Conservation (phyloP, 35 echinoderm and acorn worm genomes). For the Acanthaster planci region DNA sequence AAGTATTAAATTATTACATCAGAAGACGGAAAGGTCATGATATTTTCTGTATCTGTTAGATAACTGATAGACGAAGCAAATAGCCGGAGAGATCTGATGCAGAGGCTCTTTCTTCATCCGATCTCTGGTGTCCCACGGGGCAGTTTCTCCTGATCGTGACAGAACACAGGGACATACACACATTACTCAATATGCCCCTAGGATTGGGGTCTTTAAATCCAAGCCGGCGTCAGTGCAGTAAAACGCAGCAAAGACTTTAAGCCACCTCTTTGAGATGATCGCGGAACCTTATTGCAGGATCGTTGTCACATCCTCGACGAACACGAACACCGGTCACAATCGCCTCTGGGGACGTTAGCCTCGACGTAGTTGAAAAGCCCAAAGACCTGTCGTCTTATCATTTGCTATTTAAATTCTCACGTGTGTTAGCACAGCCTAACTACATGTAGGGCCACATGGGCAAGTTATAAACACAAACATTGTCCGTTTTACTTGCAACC, state of each 20-base stretch:
- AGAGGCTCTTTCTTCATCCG: background rate
- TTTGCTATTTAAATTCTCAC: background rate
- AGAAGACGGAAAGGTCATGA: no score
- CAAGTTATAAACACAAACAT: no score
- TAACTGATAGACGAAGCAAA: no score
- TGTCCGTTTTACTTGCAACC: no score
- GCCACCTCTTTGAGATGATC: background rate
- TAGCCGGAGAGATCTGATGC: no score
- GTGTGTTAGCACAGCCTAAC: background rate
- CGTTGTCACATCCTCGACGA: background rate
- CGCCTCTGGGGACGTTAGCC: background rate
- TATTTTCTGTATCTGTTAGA: no score
- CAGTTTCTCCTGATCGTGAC: background rate
- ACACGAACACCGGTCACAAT: background rate
- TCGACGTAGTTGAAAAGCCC: background rate
- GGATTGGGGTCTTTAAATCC: background rate
- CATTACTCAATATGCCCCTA: background rate
- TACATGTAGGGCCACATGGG: no score
- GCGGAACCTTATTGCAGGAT: background rate
- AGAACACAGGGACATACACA: background rate
- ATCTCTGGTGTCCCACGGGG: background rate
- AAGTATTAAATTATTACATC: no score
- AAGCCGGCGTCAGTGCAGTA: background rate
- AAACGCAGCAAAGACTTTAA: slow-evolving; percentile 3
- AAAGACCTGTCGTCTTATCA: background rate